phyloP scores from a whole-genome alignment of 2,113 vertebrate species.

The Trematomus loennbergii region DNA sequence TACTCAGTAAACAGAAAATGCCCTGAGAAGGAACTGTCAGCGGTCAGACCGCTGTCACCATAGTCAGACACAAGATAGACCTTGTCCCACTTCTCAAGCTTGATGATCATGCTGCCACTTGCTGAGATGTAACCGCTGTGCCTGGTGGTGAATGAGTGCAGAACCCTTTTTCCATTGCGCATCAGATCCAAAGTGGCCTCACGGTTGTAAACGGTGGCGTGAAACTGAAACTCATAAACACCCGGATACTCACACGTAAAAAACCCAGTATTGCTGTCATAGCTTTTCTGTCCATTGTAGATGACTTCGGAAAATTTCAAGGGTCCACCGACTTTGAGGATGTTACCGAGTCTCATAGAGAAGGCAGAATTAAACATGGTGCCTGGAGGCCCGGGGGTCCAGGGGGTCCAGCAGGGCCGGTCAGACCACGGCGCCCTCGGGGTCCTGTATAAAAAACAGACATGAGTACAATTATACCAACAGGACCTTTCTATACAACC shows the following conservation, averaged over 20 bases:
- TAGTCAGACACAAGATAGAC: conserved; percentile 56
- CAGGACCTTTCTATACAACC: neutral
- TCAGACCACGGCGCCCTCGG: neutral
- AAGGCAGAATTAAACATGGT: conserved; percentile 41
- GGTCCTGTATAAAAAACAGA: conserved; percentile 33
- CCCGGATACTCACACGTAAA: conserved; percentile 70
- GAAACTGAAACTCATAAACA: conserved; percentile 75
- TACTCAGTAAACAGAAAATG: conserved; percentile 65
- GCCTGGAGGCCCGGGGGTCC: conserved; percentile 23
- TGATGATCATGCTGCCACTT: conserved; percentile 55
- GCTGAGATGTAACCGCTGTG: conserved; percentile 30
- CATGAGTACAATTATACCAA: neutral
- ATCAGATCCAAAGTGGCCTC: conserved; percentile 51
- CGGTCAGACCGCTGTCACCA: conserved; percentile 23
- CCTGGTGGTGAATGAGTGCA: conserved; percentile 66
- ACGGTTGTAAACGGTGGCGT: conserved; percentile 16
- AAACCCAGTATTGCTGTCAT: conserved; percentile 46
- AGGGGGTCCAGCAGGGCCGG: conserved; percentile 24
- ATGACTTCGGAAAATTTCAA: conserved; percentile 52
- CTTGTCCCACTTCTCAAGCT: conserved; percentile 48
- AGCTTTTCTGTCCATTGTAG: conserved; percentile 71
- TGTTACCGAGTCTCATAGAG: conserved; percentile 56
- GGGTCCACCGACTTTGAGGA: neutral
- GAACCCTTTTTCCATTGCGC: conserved; percentile 24
- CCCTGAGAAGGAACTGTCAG: conserved; percentile 70